These are phyloP conservation scores for Zaprionus nigranus DNA, from an alignment of 1,140 invertebrate genomes.

Conservation along the genomic window DNA sequence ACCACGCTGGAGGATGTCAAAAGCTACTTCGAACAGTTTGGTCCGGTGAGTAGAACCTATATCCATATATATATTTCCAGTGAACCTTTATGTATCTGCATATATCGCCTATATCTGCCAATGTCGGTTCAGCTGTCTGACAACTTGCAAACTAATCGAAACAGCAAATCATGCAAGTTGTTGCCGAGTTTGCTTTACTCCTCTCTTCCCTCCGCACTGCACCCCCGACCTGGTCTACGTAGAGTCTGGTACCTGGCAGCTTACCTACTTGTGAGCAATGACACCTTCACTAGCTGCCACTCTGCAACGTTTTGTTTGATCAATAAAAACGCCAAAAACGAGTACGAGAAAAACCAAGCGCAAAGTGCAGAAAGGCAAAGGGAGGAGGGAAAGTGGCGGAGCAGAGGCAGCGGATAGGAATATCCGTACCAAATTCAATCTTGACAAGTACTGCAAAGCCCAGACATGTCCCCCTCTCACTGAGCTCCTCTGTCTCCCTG, in stretches of 20 bases:
- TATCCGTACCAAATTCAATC: conserved; percentile 79
- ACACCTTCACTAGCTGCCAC: conserved; percentile 80
- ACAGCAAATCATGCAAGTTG: conserved; percentile 77
- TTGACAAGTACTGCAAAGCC: conserved; percentile 82
- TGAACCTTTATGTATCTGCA: background rate
- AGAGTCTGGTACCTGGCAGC: conserved; percentile 11
- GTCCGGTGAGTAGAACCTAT: conserved; percentile 93
- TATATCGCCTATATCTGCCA: background rate
- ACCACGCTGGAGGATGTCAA: conserved; percentile 99
- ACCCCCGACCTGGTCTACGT: conserved; percentile 13
- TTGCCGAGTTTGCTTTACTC: conserved; percentile 27
- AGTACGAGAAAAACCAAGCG: conserved; percentile 21
- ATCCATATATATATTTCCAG: conserved; percentile 1
- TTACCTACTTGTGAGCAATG: conserved; percentile 62
- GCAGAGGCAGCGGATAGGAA: conserved; percentile 1
- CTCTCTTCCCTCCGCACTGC: conserved; percentile 29
- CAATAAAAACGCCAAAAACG: conserved; percentile 80
- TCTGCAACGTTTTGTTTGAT: conserved; percentile 83
- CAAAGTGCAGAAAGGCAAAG: conserved; percentile 22
- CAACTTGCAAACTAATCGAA: conserved; percentile 47
- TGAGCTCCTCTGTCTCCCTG: background rate
- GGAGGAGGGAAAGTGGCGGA: background rate
- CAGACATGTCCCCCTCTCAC: conserved; percentile 45
- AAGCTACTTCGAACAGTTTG: conserved; percentile 99
- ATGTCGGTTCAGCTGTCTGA: conserved; percentile 5